Conservation (phyloP, 2,888 invertebrate genomes). For the Elegia similella region DNA sequence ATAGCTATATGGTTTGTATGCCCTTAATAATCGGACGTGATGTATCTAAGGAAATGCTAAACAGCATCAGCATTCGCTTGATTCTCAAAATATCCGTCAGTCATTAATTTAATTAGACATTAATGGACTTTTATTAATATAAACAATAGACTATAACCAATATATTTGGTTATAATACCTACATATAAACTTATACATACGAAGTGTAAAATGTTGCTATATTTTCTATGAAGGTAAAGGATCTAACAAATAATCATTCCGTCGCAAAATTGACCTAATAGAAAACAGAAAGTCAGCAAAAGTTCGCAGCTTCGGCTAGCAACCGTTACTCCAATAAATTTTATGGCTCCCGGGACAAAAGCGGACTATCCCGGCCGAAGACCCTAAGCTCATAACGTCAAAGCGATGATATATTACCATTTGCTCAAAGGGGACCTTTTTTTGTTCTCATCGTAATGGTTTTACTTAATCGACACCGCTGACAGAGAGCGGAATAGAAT, state of each 20-base stretch:
- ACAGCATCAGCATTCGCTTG: no score
- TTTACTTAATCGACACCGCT: constrained; percentile 69
- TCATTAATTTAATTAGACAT: no score
- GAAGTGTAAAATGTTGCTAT: no score
- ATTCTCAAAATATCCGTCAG: no score
- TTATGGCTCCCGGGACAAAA: constrained; percentile 65
- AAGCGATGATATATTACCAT: constrained; percentile 79
- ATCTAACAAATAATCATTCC: not conserved
- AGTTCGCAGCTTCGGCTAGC: constrained; percentile 32
- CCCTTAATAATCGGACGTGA: no score
- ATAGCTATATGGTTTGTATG: no score
- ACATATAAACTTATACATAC: no score
- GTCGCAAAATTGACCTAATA: not conserved
- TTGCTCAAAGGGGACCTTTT: constrained; percentile 80
- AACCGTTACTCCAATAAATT: constrained; percentile 73
- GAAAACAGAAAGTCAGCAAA: constrained; percentile 17
- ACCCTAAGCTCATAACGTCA: constrained; percentile 74
- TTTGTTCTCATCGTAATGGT: constrained; percentile 80
- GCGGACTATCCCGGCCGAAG: constrained; percentile 52
- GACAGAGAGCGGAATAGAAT: constrained; percentile 38
- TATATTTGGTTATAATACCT: no score
- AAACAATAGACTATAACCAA: no score
- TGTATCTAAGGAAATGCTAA: no score
- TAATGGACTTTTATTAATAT: no score
- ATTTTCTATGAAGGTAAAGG: no score